Evolutionary conservation across 2,888 invertebrate species (phyloP).

Genomic region (Nymphalis polychloros): DNA sequence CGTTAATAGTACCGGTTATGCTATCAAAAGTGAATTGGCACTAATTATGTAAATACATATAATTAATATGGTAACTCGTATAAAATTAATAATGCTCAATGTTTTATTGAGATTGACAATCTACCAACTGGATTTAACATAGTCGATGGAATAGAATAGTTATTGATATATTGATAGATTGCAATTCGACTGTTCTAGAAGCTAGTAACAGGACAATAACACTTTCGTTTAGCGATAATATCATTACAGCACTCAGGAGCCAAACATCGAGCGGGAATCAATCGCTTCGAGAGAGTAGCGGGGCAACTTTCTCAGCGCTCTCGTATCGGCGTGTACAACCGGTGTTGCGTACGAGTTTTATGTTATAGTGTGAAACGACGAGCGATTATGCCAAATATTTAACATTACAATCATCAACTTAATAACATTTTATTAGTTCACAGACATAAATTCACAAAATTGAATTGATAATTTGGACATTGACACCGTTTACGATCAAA

Average conservation of each 20-base stretch:
- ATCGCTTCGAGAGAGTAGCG: slow-evolving; percentile 64
- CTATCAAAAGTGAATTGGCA: slow-evolving; percentile 15
- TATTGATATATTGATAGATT: too few species aligned
- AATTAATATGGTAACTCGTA: slow-evolving; percentile 5
- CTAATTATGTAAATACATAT: slow-evolving; percentile 7
- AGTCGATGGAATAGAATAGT: slow-evolving; percentile 1
- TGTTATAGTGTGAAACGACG: slow-evolving; percentile 16
- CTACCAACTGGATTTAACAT: not conserved
- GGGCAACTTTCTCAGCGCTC: slow-evolving; percentile 73
- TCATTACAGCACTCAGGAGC: slow-evolving; percentile 46
- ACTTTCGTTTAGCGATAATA: slow-evolving; percentile 41
- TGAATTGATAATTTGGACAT: slow-evolving; percentile 8
- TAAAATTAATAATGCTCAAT: not conserved
- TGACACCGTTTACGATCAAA: slow-evolving; percentile 12
- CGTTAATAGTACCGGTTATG: slow-evolving; percentile 1
- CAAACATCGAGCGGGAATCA: slow-evolving; percentile 56
- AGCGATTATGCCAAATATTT: slow-evolving; percentile 7
- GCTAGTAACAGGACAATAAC: slow-evolving; percentile 30
- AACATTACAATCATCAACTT: not conserved
- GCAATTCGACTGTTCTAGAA: not conserved
- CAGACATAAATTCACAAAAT: not conserved
- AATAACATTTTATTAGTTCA: not conserved
- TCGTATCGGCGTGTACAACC: slow-evolving; percentile 50
- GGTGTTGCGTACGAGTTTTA: slow-evolving; percentile 25
- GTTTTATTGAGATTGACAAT: not conserved